These are phyloP conservation scores for Archaeoteleia sp. DNA, from an alignment of 2,888 invertebrate genomes.

Conservation along the genomic window DNA sequence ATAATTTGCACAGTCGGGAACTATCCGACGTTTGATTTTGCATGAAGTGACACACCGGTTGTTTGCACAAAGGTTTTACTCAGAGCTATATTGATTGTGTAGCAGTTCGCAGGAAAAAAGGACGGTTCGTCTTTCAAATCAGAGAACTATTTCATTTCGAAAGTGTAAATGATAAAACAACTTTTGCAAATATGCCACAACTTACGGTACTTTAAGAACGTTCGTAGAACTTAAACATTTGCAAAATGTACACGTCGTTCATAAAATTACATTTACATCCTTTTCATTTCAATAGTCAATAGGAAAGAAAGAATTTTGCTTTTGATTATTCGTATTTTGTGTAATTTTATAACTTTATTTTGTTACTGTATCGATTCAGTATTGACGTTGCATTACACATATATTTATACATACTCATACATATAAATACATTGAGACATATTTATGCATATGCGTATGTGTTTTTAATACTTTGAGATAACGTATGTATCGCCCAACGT, in stretches of 20 bases:
- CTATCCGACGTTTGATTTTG: conserved; percentile 47
- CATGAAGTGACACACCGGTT: conserved; percentile 45
- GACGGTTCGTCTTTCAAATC: conserved; percentile 39
- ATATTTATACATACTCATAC: conserved; percentile 44
- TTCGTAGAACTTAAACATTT: background rate
- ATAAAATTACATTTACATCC: conserved; percentile 16
- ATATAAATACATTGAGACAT: too few relatives aligned
- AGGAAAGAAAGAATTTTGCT: conserved; percentile 10
- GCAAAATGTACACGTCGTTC: background rate
- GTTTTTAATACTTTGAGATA: conserved; percentile 45
- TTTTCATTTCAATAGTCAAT: conserved; percentile 17
- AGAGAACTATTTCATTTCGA: conserved; percentile 17
- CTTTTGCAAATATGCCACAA: conserved; percentile 38
- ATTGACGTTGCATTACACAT: conserved; percentile 27
- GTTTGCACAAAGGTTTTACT: conserved; percentile 31
- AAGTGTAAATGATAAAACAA: conserved; percentile 27
- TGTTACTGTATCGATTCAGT: conserved; percentile 3
- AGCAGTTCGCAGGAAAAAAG: conserved; percentile 39
- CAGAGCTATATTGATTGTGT: conserved; percentile 39
- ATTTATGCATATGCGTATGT: too few relatives aligned
- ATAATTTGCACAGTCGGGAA: conserved; percentile 48
- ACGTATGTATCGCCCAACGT: conserved; percentile 56
- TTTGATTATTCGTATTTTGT: conserved; percentile 47
- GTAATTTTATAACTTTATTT: conserved; percentile 15
- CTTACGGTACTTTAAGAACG: conserved; percentile 26